A percentile compares a stretch with the other conserved stretches of the same genome.
Conservation (phyloP, 2,888 invertebrate genomes). For the Lasioglossum pauxillum region DNA sequence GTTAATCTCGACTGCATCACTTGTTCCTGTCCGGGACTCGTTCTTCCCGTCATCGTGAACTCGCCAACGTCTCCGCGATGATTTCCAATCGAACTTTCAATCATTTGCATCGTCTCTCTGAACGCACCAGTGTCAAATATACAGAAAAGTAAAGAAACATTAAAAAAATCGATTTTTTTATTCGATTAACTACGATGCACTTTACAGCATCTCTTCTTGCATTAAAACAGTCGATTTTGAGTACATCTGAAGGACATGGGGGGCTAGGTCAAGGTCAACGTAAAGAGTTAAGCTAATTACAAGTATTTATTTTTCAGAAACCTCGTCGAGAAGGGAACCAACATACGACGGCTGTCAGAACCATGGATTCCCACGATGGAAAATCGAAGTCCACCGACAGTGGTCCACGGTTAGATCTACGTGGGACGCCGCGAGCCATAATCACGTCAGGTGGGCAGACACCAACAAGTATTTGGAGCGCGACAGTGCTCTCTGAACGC, state of each 20-base stretch:
- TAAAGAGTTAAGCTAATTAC: neutral
- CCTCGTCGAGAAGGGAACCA: neutral
- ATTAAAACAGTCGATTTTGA: neutral
- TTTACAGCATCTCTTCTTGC: too few species aligned
- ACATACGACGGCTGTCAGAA: constrained; percentile 31
- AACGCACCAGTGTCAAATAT: neutral
- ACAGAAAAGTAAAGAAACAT: too few species aligned
- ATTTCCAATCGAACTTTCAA: neutral
- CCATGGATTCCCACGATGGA: constrained; percentile 67
- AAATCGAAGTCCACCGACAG: constrained; percentile 43
- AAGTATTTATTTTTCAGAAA: neutral
- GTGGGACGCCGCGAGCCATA: constrained; percentile 71
- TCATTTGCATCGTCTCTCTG: neutral
- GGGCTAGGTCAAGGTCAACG: neutral
- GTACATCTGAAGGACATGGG: neutral
- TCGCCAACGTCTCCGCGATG: neutral
- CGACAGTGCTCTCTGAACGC: constrained; percentile 47
- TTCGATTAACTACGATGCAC: neutral
- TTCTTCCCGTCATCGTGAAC: neutral
- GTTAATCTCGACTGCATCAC: constrained; percentile 26
- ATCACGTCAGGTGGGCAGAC: constrained; percentile 74
- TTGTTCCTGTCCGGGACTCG: neutral
- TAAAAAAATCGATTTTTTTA: neutral
- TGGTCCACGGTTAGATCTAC: constrained; percentile 63
- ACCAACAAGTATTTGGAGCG: constrained; percentile 72